These are phyloP conservation scores for Champsocephalus gunnari DNA, from an alignment of 2,797 vertebrate species.

Conservation along the genomic window DNA sequence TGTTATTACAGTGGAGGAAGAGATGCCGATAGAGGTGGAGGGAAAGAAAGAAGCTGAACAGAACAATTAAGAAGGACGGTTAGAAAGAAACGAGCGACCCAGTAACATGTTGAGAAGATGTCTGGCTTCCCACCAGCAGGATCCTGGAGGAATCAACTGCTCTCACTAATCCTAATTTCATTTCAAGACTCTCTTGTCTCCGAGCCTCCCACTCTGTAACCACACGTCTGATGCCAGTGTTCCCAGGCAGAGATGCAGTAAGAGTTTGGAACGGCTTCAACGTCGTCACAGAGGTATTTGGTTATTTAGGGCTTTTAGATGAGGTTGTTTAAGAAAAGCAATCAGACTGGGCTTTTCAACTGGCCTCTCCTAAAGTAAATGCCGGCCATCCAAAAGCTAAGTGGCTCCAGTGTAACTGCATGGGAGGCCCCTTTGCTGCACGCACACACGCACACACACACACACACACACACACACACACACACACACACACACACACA, in stretches of 20 bases:
- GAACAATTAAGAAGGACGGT: constrained; percentile 24
- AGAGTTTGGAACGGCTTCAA: constrained; percentile 48
- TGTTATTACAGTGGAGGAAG: constrained; percentile 33
- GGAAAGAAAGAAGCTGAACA: not conserved
- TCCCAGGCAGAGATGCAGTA: constrained; percentile 58
- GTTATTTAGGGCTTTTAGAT: constrained; percentile 62
- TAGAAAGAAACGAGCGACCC: constrained; percentile 30
- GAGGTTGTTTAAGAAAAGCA: constrained; percentile 67
- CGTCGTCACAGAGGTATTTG: constrained; percentile 50
- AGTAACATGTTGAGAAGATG: constrained; percentile 30
- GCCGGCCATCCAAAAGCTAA: constrained; percentile 63
- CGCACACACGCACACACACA: too few relatives aligned
- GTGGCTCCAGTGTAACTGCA: constrained; percentile 59
- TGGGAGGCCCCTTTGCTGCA: constrained; percentile 30
- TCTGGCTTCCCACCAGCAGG: constrained; percentile 37
- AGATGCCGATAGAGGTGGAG: constrained; percentile 22
- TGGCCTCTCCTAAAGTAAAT: constrained; percentile 56
- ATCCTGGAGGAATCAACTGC: constrained; percentile 32
- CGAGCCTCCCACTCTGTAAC: constrained; percentile 40
- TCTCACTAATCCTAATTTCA: constrained; percentile 59
- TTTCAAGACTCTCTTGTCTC: constrained; percentile 52
- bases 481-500: too few relatives aligned
- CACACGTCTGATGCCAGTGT: constrained; percentile 51
- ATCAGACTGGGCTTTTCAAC: constrained; percentile 64
- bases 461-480: too few relatives aligned